phyloP scores from a whole-genome alignment of 2,797 vertebrate genomes.

The Pseudochirops cupreus region DNA sequence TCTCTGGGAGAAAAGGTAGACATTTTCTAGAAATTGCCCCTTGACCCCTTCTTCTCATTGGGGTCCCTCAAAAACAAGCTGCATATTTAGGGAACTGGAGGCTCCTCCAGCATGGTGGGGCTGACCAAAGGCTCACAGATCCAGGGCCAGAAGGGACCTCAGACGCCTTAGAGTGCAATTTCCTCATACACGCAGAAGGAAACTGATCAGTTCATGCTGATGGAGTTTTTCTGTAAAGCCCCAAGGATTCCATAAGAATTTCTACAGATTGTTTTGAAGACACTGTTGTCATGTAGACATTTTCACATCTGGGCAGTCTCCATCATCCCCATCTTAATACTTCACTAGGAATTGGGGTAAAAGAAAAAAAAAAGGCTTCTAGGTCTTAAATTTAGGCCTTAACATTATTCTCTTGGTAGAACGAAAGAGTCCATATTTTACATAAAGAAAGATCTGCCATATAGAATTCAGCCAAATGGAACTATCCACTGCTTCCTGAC shows the following conservation, averaged over 20 bases:
- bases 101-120: too few relatives aligned
- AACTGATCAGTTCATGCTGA: too few relatives aligned
- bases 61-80: too few relatives aligned
- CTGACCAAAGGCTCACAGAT: too few relatives aligned
- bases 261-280: background rate
- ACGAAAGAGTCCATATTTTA: background rate
- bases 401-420: background rate
- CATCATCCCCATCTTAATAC: constrained; percentile 10
- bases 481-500: background rate
- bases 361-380: background rate
- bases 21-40: background rate
- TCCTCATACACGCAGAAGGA: too few relatives aligned
- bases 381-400: background rate
- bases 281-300: background rate
- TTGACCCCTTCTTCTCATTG: constrained; percentile 2
- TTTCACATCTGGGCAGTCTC: background rate
- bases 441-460: rapidly evolving
- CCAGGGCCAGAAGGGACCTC: too few relatives aligned
- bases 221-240: too few relatives aligned
- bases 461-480: background rate
- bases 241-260: background rate
- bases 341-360: background rate
- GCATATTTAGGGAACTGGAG: too few relatives aligned
- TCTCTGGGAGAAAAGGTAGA: background rate
- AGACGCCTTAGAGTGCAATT: too few relatives aligned